Evolutionary conservation across 2,888 invertebrate genomes (phyloP).

Genomic region (Podotricha telesiphe): DNA sequence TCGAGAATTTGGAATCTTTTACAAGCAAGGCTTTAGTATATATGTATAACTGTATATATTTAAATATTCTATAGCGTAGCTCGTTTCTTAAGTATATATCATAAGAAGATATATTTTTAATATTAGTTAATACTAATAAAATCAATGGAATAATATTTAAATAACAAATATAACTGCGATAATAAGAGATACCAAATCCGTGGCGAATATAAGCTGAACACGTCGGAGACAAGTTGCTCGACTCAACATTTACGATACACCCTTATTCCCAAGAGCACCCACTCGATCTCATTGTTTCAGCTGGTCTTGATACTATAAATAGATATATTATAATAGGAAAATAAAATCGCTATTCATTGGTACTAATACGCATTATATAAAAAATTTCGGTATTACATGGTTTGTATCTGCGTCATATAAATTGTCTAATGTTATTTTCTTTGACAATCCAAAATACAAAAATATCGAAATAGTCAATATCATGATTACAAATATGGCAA

Average conservation of each 20-base stretch:
- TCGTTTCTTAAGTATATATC: no score
- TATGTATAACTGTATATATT: no score
- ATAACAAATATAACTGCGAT: conserved; percentile 17
- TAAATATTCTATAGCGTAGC: no score
- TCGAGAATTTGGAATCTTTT: no score
- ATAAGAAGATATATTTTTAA: not conserved
- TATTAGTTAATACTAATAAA: not conserved
- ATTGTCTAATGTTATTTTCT: no score
- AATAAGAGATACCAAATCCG: conserved; percentile 36
- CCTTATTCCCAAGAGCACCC: conserved; percentile 61
- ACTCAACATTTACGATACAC: conserved; percentile 64
- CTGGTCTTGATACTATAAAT: conserved; percentile 60
- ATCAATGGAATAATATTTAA: not conserved
- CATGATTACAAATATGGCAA: no score
- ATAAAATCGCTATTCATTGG: not conserved
- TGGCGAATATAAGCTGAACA: conserved; percentile 48
- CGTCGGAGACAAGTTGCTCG: conserved; percentile 64
- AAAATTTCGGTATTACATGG: not conserved
- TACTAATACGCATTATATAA: not conserved
- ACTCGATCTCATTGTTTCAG: conserved; percentile 55
- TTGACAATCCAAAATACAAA: no score
- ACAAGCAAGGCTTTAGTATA: no score
- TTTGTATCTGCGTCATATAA: no score
- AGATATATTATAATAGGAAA: conserved; percentile 25
- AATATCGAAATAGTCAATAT: no score